Conservation (phyloP, 1,140 invertebrate species). For the Drosophila dunni region DNA sequence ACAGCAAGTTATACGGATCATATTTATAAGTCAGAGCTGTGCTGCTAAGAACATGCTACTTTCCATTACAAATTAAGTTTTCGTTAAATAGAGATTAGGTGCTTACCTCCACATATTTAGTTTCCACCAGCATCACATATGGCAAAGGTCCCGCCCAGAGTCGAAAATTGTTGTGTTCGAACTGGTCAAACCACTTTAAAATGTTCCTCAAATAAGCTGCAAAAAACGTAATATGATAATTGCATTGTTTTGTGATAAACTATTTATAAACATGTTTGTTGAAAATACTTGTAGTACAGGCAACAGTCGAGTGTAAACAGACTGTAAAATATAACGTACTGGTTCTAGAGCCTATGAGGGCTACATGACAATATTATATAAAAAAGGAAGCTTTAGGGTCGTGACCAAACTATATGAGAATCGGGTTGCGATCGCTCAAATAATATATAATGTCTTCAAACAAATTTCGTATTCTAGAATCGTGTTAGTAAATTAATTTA, state of each 20-base stretch:
- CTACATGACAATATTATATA: too few species aligned
- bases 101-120: constrained; percentile 51
- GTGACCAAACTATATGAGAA: too few species aligned
- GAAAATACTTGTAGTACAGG: too few species aligned
- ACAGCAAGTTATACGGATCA: constrained; percentile 76
- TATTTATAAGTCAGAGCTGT: constrained; percentile 46
- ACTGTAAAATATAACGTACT: too few species aligned
- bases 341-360: too few species aligned
- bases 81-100: not conserved
- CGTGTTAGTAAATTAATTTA: too few species aligned
- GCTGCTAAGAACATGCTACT: constrained; percentile 50
- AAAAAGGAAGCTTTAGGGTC: too few species aligned
- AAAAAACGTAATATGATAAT: not conserved
- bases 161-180: constrained; percentile 38
- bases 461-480: too few species aligned
- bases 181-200: constrained; percentile 24
- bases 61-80: not conserved
- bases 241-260: too few species aligned
- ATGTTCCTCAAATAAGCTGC: constrained; percentile 36
- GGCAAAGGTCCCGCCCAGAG: constrained; percentile 36
- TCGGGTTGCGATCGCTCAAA: too few species aligned
- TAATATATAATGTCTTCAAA: too few species aligned
- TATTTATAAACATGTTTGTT: not conserved
- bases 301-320: too few species aligned
- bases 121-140: constrained; percentile 36